Evolutionary conservation across 1,140 invertebrate genomes (phyloP).

Genomic region (Tetraneura akinire): DNA sequence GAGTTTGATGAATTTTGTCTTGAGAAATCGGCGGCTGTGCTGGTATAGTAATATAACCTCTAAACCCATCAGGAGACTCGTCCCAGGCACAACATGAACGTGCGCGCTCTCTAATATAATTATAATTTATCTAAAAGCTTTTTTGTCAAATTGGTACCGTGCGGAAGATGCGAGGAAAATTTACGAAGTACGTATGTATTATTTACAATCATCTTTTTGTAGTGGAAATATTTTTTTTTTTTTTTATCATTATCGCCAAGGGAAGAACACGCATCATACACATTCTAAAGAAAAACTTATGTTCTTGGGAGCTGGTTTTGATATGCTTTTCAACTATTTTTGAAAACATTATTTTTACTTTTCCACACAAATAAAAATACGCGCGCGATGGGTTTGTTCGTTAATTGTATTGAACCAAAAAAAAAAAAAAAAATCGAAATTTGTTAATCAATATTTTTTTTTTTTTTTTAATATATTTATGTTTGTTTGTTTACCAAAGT

Average conservation of each 20-base stretch:
- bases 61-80: background rate
- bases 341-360: too few species aligned
- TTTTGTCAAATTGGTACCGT: constrained; percentile 12
- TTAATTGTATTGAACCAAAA: too few species aligned
- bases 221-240: too few species aligned
- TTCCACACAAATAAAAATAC: background rate
- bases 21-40: background rate
- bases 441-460: background rate
- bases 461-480: constrained; percentile 42
- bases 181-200: constrained; percentile 21
- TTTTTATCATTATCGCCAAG: too few species aligned
- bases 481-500: constrained; percentile 43
- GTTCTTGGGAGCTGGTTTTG: too few species aligned
- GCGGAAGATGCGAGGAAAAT: constrained; percentile 22
- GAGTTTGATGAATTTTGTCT: background rate
- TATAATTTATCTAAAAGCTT: constrained; percentile 37
- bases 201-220: background rate
- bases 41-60: background rate
- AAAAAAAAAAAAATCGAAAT: background rate
- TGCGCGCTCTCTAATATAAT: background rate
- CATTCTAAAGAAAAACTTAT: too few species aligned
- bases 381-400: too few species aligned
- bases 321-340: too few species aligned
- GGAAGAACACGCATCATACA: too few species aligned
- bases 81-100: background rate